These are phyloP conservation scores for Pygathrix nemaeus DNA, from an alignment of 2,113 vertebrate species.

Conservation along the genomic window DNA sequence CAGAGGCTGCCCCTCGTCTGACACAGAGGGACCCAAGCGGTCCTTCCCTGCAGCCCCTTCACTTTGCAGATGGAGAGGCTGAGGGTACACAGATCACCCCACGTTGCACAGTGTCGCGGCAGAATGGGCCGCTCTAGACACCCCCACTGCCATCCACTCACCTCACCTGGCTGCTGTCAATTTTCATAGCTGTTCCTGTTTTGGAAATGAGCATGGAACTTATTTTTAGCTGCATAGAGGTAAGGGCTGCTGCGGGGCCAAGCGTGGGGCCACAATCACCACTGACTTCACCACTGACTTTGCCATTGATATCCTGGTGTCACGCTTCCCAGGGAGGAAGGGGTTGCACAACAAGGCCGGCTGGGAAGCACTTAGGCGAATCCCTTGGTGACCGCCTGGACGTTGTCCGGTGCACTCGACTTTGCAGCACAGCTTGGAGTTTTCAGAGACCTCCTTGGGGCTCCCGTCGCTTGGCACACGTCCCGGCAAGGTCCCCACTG, in stretches of 20 bases:
- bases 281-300: too few species aligned
- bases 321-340: too few species aligned
- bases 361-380: background rate
- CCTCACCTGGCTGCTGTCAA: background rate
- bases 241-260: fast-evolving
- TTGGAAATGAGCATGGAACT: background rate
- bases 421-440: background rate
- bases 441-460: too few species aligned
- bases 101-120: fast-evolving
- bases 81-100: background rate
- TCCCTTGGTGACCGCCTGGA: background rate
- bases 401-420: fast-evolving
- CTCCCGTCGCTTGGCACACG: fast-evolving
- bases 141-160: fast-evolving
- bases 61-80: background rate
- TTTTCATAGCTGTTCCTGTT: fast-evolving
- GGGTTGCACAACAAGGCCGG: too few species aligned
- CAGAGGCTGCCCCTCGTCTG: background rate
- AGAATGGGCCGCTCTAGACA: background rate
- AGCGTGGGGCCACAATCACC: background rate
- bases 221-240: background rate
- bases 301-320: background rate
- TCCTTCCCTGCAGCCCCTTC: too few species aligned
- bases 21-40: fast-evolving
- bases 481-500: background rate